Base-by-base conservation (phyloP, 2,888 invertebrate species). In the Leptarthrus brevirostris region DNA sequence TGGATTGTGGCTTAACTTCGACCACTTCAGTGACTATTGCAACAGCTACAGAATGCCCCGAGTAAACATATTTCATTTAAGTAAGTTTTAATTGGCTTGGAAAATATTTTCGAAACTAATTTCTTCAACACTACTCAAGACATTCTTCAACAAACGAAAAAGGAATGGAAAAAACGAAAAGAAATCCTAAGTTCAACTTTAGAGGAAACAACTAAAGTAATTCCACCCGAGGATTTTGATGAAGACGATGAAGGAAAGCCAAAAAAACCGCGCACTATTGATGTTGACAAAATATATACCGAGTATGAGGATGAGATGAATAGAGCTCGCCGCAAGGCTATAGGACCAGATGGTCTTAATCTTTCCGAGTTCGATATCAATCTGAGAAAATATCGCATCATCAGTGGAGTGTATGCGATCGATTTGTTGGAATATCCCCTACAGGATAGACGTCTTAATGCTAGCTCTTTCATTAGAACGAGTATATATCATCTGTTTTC, bases 351-450 rank as follows among this genome's bases (percentile, higher is more conserved):
- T 36, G 81, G 82, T 0, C 80, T 81, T 2, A 80, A 85, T 2
- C 83, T 88, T 0, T 83, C 86, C 14, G 84, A 87, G 20, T 87
- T 89, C 0, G 90, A 92, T 80, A 81, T 94, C 0, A 94, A 95
- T 83, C 85, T 95, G 66, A 86, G 95, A 52, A 92, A 92, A 80
- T 92, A 90, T 81, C 87, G 86, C 0, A 88, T 94, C 69, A 88
- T 94, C 14, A 94, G 93, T 0, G 95, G 95, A 0, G 88, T 94
- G 0, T 90, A 90, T 75, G 89, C 90, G 77, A 83, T 95, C 54
- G 91, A 95, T 79, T 86, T 94, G 58, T 84, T 94, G 69, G 87
- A 89, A 66, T 92, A 92, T 14, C 95, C 95, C 0, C 92, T 93
- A 0, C 95, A 95, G 77, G 84, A 85, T 74, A 83, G 83, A 49